A percentile compares a stretch with the other conserved stretches of the same genome.
phyloP scores from a whole-genome alignment of 2,888 invertebrate genomes.

The Hydriomena furcata region DNA sequence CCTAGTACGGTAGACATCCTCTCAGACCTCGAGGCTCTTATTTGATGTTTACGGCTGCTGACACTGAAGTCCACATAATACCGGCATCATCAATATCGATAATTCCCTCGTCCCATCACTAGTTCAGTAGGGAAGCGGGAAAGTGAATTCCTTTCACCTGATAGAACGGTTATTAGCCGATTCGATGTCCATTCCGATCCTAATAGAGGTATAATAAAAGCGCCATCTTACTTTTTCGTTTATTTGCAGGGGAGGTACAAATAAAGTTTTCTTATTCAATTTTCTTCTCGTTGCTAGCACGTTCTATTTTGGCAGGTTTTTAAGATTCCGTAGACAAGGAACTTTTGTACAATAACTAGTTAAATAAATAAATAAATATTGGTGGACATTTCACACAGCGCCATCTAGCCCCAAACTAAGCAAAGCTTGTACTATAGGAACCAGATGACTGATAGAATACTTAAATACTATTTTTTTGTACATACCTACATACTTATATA shows the following conservation, averaged over 20 bases:
- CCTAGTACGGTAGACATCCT: too few species aligned
- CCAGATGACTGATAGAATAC: too few species aligned
- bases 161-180: slow-evolving; percentile 83
- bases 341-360: too few species aligned
- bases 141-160: slow-evolving; percentile 82
- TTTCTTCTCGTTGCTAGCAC: slow-evolving; percentile 42
- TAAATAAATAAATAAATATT: too few species aligned
- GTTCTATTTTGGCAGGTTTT: slow-evolving; percentile 11
- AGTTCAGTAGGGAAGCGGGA: slow-evolving; percentile 50
- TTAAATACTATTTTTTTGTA: too few species aligned
- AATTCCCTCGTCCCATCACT: slow-evolving; percentile 41
- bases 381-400: too few species aligned
- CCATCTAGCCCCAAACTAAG: too few species aligned
- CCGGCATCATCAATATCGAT: slow-evolving; percentile 29
- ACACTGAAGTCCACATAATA: too few species aligned
- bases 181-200: slow-evolving; percentile 78
- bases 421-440: too few species aligned
- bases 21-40: too few species aligned
- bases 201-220: slow-evolving; percentile 82
- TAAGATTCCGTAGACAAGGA: neutral
- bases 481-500: too few species aligned
- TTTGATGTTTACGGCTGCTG: too few species aligned
- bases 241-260: slow-evolving; percentile 67
- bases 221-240: slow-evolving; percentile 70
- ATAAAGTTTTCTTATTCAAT: slow-evolving; percentile 67